Conservation (phyloP, 2,797 vertebrate species). For the Anas flavirostris region DNA sequence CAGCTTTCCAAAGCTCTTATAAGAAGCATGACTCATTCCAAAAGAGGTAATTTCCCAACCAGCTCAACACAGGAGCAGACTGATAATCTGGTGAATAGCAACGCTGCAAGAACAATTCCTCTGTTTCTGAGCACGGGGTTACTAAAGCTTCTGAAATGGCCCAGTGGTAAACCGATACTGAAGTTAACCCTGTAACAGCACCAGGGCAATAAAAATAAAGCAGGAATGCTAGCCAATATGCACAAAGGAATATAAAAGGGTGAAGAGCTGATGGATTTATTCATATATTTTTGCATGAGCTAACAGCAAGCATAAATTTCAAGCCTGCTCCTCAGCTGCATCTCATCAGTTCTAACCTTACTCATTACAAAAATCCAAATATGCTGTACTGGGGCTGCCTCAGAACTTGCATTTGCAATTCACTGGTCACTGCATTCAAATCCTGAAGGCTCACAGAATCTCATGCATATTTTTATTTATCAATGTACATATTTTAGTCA, state of each 20-base stretch:
- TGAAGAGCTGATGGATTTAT: not conserved
- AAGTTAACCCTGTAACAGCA: not conserved
- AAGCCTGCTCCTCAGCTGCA: not conserved
- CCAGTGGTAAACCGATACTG: not conserved
- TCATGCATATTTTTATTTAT: not conserved
- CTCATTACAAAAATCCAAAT: not conserved
- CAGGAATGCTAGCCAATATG: not conserved
- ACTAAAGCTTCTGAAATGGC: not conserved
- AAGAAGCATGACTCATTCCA: not conserved
- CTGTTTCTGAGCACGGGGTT: not conserved
- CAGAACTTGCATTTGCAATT: not conserved
- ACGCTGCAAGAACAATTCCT: not conserved
- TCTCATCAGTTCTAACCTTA: not conserved
- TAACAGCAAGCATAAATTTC: slow-evolving; percentile 29
- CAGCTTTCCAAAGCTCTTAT: slow-evolving; percentile 21
- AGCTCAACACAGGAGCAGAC: not conserved
- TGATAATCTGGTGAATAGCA: not conserved
- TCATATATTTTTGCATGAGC: not conserved
- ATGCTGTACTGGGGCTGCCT: not conserved
- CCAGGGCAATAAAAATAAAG: not conserved
- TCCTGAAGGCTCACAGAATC: not conserved
- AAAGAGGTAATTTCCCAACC: not conserved
- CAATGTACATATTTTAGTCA: accelerated
- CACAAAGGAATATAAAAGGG: not conserved
- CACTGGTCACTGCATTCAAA: not conserved